Conservation (phyloP, 2,797 vertebrate genomes). For the Gobio occitaniae region DNA sequence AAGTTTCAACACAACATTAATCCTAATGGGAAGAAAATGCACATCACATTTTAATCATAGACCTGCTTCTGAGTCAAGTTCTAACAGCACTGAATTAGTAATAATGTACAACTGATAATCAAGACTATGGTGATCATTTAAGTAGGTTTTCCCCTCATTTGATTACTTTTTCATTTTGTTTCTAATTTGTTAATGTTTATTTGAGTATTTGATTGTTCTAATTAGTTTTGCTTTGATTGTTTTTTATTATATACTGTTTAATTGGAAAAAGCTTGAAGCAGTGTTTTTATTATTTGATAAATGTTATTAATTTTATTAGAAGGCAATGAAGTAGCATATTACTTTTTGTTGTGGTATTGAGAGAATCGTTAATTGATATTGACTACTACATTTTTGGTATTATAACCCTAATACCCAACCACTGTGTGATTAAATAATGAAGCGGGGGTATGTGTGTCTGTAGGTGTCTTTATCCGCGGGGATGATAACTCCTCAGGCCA, state of each 20-base stretch:
- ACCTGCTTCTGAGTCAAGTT: not conserved
- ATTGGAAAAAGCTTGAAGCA: not conserved
- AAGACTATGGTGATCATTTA: not conserved
- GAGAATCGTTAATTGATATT: not conserved
- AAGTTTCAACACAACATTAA: not conserved
- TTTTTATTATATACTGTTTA: no score
- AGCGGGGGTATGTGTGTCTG: not conserved
- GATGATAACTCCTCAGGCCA: constrained; percentile 98
- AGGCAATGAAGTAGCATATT: not conserved
- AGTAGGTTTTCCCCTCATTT: not conserved
- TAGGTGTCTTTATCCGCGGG: constrained; percentile 92
- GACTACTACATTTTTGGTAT: not conserved
- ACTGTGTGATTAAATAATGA: not conserved
- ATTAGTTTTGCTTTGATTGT: not conserved
- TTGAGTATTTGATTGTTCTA: not conserved
- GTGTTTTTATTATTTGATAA: not conserved
- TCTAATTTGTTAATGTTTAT: not conserved
- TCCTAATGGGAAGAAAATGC: not conserved
- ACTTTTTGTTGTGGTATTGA: not conserved
- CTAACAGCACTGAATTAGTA: not conserved
- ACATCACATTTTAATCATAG: not conserved
- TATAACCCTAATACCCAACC: no score
- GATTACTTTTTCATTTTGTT: not conserved
- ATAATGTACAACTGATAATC: not conserved
- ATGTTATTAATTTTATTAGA: not conserved